Conservation (phyloP, 92 coral and sea anemone species). For the Montipora capitata region DNA sequence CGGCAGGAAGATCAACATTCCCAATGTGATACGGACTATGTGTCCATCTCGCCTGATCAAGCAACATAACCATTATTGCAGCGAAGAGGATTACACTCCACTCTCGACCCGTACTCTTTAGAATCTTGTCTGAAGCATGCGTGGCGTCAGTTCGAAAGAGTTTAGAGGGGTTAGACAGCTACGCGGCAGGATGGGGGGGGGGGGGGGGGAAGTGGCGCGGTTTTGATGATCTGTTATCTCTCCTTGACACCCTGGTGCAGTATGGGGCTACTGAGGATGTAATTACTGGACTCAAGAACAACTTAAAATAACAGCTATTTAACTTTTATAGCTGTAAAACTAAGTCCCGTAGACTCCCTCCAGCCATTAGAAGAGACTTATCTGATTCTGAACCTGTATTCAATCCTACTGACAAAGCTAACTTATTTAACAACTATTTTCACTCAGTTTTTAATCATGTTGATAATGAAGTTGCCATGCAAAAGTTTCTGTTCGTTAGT, state of each 20-base stretch:
- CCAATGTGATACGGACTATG: slow-evolving; percentile 59
- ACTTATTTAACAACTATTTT: no score
- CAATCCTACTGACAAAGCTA: no score
- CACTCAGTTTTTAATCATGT: no score
- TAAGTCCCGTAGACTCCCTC: no score
- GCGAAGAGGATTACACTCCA: slow-evolving; percentile 23
- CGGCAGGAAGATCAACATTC: slow-evolving; percentile 50
- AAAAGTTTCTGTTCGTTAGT: no score
- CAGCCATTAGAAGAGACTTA: no score
- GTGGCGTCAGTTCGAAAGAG: slow-evolving; percentile 71
- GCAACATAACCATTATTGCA: slow-evolving; percentile 36
- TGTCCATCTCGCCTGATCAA: background rate
- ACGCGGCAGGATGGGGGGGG: no score
- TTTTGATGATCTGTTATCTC: background rate
- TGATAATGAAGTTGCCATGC: no score
- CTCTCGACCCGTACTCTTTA: slow-evolving; percentile 56
- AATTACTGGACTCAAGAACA: slow-evolving; percentile 36
- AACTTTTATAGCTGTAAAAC: no score
- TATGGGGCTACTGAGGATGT: slow-evolving; percentile 19
- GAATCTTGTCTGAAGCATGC: slow-evolving; percentile 48
- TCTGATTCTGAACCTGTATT: no score
- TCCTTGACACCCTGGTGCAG: slow-evolving; percentile 28
- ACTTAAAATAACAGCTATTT: background rate
- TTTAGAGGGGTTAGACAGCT: slow-evolving; percentile 66
- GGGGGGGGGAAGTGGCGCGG: no score